Base-by-base conservation (phyloP, 1,140 invertebrate genomes). In the Muscidifurax raptorellus region DNA sequence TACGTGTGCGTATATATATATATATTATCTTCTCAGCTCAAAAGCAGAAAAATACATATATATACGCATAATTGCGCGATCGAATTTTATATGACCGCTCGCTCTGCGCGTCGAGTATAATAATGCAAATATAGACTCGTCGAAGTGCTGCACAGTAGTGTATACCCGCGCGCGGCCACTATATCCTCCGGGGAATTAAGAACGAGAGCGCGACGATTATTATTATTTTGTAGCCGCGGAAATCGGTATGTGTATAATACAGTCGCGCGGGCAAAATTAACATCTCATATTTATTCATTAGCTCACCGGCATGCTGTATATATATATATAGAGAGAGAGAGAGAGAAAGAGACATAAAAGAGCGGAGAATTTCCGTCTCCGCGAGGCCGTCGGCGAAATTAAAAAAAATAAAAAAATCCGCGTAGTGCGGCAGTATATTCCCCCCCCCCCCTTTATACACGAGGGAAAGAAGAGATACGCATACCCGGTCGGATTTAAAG, bases 271-370 rank as follows among this genome's bases (percentile, higher is more conserved):
- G 0, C 3, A 59, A n/a, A 87, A 89, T 89, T 89, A 89, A 87
- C 87, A 87, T 88, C 86, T 89, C 86, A 87, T 88, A 89, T 89
- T 89, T 89, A 89, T 89, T 89, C 88, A 89, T 88, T 87, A 88
- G 87, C 79, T 67, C 77, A 47, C 59, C 75, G 27, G 52, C 75
- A 5, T 15, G n/a, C n/a, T n/a, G n/a, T n/a, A n/a, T n/a, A n/a
- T n/a, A n/a, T n/a, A n/a, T n/a, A n/a, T 83, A 30, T 52, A 27
- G 40, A 64, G 80, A 28, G 52, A 30, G 7, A 79, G 80, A 77
- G 80, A 79, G 9, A 15, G n/a, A 2, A 10, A 22, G 59, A 15
- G 67, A 27, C 64, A 36, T 66, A 79, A 79, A 79, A 18, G 75
- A 69, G 27, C 22, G 22, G 18, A 7, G 52, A 59, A 18, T 59